Evolutionary conservation across 2,888 invertebrate genomes (phyloP).

Genomic region (Lepidocyrtoides sp.): DNA sequence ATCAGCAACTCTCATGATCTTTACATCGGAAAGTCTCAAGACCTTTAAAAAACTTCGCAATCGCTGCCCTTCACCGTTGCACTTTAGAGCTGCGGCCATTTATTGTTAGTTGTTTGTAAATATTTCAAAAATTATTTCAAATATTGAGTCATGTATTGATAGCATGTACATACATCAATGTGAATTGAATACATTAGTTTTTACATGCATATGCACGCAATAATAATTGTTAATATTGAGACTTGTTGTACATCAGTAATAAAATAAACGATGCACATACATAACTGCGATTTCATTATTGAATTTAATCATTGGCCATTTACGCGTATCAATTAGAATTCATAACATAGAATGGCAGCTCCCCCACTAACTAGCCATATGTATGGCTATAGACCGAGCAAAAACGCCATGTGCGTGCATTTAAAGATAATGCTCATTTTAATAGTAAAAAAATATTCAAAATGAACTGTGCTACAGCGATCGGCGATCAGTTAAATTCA

Average conservation of each 20-base stretch:
- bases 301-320: slow-evolving; percentile 49
- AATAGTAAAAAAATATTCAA: not conserved
- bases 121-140: slow-evolving; percentile 7
- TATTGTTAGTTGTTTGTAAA: slow-evolving; percentile 22
- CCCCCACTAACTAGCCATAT: not conserved
- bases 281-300: slow-evolving; percentile 54
- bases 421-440: not conserved
- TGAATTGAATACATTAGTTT: no score
- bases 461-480: not conserved
- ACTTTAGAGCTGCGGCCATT: not conserved
- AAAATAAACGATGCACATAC: slow-evolving; percentile 49
- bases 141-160: slow-evolving; percentile 38
- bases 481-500: no score
- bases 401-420: not conserved
- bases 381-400: no score
- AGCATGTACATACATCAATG: not conserved
- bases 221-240: not conserved
- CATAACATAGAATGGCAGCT: slow-evolving; percentile 4
- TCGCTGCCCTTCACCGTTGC: slow-evolving; percentile 61
- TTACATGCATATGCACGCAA: no score
- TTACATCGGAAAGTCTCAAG: slow-evolving; percentile 59
- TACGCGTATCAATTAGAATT: slow-evolving; percentile 55
- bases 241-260: slow-evolving; percentile 4
- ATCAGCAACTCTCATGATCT: slow-evolving; percentile 2
- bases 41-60: slow-evolving; percentile 68